These are phyloP conservation scores for Oncorhynchus nerka DNA, from an alignment of 2,113 vertebrate genomes.

Conservation along the genomic window DNA sequence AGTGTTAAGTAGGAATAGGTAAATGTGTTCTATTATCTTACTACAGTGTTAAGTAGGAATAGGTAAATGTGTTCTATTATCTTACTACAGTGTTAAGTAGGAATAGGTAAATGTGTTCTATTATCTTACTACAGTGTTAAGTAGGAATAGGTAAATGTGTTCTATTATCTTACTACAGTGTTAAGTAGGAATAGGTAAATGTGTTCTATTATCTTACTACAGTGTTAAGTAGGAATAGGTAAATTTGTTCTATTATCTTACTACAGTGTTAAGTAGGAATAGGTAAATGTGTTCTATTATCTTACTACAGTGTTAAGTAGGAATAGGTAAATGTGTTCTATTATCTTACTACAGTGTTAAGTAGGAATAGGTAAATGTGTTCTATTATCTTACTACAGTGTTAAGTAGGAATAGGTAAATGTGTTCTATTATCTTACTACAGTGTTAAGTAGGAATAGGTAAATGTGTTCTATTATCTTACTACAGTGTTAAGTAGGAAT, in stretches of 20 bases:
- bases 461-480: neutral
- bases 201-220: neutral
- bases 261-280: neutral
- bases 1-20: neutral
- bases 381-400: neutral
- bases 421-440: neutral
- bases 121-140: neutral
- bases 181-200: neutral
- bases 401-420: neutral
- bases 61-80: neutral
- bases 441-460: neutral
- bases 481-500: neutral
- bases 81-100: neutral
- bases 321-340: neutral
- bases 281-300: neutral
- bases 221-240: neutral
- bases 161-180: neutral
- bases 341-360: neutral
- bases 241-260: neutral
- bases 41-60: neutral
- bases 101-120: neutral
- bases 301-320: neutral
- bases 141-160: neutral
- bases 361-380: neutral
- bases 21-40: neutral